These are phyloP conservation scores for Diceros bicornis DNA, from an alignment of 2,797 vertebrate species.

Conservation along the genomic window DNA sequence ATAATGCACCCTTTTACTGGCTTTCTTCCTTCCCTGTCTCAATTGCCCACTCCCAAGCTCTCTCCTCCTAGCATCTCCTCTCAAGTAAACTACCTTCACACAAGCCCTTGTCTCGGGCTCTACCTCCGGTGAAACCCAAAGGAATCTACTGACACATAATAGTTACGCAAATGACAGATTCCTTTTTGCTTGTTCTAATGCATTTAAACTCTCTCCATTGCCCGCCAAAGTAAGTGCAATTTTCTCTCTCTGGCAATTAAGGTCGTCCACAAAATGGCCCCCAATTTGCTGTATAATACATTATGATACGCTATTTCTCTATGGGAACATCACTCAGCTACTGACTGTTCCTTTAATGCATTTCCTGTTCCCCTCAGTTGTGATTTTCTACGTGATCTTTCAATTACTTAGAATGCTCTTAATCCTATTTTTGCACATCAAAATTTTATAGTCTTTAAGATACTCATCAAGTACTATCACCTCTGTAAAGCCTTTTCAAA, in stretches of 20 bases:
- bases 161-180: background rate
- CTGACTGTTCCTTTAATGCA: conserved; percentile 40
- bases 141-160: background rate
- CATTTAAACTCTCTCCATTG: background rate
- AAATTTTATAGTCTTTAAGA: background rate
- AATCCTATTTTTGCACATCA: conserved; percentile 9
- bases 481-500: background rate
- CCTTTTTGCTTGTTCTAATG: background rate
- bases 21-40: too few relatives aligned
- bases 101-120: background rate
- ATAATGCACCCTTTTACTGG: fast-evolving
- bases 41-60: background rate
- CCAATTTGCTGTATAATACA: background rate
- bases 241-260: conserved; percentile 53
- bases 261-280: conserved; percentile 59
- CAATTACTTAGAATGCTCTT: conserved; percentile 16
- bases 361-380: background rate
- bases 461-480: conserved; percentile 9
- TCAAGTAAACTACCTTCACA: too few relatives aligned
- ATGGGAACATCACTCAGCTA: background rate
- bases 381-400: background rate
- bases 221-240: conserved; percentile 11
- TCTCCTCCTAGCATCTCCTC: fast-evolving
- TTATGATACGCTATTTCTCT: background rate
- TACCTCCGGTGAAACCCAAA: background rate